A percentile compares a stretch with the other conserved stretches of the same genome.
Evolutionary conservation across 2,888 invertebrate species (phyloP).

Genomic region (Anodontia alba): DNA sequence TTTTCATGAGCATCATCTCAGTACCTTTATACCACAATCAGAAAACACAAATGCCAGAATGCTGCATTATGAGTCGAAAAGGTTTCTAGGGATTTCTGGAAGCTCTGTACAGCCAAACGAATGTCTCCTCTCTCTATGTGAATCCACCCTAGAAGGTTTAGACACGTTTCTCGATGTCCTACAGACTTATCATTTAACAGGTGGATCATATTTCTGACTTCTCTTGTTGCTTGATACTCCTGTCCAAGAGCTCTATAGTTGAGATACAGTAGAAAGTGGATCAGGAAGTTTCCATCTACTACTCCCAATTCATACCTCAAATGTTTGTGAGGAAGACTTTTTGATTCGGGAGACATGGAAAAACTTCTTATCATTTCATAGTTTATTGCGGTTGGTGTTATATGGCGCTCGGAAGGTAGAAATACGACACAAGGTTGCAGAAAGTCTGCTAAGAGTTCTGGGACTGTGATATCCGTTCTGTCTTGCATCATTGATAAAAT

Average conservation of each 20-base stretch:
- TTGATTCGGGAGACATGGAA: not conserved
- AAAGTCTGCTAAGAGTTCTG: not conserved
- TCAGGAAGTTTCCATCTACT: not conserved
- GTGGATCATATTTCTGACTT: not conserved
- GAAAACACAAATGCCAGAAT: not conserved
- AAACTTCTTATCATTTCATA: not conserved
- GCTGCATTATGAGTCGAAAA: too few species aligned
- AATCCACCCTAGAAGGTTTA: not conserved
- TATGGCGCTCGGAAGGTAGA: not conserved
- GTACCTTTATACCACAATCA: too few species aligned
- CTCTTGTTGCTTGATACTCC: not conserved
- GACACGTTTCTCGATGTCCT: not conserved
- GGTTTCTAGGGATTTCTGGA: not conserved
- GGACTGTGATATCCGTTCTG: not conserved
- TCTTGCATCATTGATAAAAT: not conserved
- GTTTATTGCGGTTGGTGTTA: not conserved
- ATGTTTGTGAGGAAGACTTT: not conserved
- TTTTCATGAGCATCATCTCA: too few species aligned
- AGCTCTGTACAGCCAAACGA: not conserved
- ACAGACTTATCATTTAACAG: not conserved
- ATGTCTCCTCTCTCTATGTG: not conserved
- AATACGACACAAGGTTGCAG: not conserved
- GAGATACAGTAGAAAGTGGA: not conserved
- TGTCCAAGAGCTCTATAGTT: not conserved
- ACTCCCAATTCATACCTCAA: not conserved